Conservation (phyloP, 1,140 invertebrate species). For the Drosophila jambulina region DNA sequence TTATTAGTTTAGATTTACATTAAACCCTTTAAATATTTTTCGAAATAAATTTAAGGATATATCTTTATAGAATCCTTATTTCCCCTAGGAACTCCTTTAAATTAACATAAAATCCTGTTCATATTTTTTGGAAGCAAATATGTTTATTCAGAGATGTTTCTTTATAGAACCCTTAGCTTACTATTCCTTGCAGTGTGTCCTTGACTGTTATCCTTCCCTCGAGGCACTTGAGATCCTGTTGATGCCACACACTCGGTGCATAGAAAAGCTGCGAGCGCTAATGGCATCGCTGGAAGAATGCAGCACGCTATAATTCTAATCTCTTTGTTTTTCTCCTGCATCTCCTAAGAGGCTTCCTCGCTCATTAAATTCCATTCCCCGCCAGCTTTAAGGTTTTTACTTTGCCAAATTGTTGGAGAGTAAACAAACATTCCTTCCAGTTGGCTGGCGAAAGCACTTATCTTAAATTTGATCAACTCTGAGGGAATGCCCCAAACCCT, state of each 20-base stretch:
- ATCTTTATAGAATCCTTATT: not conserved
- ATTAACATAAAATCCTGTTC: not conserved
- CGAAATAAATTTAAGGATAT: not conserved
- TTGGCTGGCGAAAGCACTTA: conserved; percentile 47
- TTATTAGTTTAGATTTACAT: not conserved
- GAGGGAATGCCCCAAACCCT: not conserved
- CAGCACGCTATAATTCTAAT: conserved; percentile 31
- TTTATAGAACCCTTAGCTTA: not conserved
- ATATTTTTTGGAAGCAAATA: not conserved
- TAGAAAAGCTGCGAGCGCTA: conserved; percentile 13
- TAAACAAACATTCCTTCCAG: conserved; percentile 33
- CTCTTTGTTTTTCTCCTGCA: conserved; percentile 32
- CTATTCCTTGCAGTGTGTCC: conserved; percentile 9
- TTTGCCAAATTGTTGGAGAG: conserved; percentile 19
- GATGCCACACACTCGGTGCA: conserved; percentile 21
- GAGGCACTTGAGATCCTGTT: conserved; percentile 30
- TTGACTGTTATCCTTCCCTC: conserved; percentile 31
- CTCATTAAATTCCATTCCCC: conserved; percentile 22
- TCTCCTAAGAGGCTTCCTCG: not conserved
- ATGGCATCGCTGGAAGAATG: conserved; percentile 25
- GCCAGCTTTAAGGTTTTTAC: conserved; percentile 34
- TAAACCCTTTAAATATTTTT: not conserved
- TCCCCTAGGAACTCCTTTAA: not conserved
- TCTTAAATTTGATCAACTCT: conserved; percentile 48
- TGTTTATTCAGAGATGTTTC: not conserved